Base-by-base conservation (phyloP, 2,888 invertebrate species). In the Pandemis heparana region DNA sequence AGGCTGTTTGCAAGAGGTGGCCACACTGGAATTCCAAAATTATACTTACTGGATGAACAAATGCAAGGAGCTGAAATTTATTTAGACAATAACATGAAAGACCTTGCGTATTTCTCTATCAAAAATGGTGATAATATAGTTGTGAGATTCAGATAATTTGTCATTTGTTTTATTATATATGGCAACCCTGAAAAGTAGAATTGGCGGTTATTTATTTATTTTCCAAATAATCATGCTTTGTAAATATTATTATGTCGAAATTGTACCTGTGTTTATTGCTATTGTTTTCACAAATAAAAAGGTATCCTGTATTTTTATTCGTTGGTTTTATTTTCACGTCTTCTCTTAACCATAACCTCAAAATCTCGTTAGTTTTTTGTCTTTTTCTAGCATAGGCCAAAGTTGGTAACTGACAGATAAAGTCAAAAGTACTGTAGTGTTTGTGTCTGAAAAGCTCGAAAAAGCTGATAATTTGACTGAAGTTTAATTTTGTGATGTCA, bases 41-140 rank as follows among this genome's bases (percentile, higher is more conserved):
- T 96, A 18, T 90, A 90, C 75, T 93, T 96, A 75, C 81, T 95
- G 1, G 96, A 96, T 80, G 94, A 94, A 12, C 90, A 95, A 78
- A 93, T 95, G 88, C 87, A 95, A 6, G 95, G 96, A 18, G 95
- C 97, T 10, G 96, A 97, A 84, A 96, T 98, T 79, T 92, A 94
- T 72, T 89, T 99, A 78, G 97, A 98, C 78, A 98, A 98, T 86
- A 96, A 96, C 75, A 96, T 97, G 83, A 97, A 98, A 87, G 97
- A 97, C 82, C 91, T 99, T 59, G 96, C 96, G 65, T 98, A 96
- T 87, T 99, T 96, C 90, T 98, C 98, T 0, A 94, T 98, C 56
- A 97, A 97, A 91, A 96, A 97, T 82, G 97, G 97, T 75, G 98
- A 98, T 90, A 96, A 95, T 75, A 96, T 99, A 79, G 90, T 96